Percentiles rank a stretch among this genome's conserved stretches.
Conservation (phyloP, 2,113 vertebrate genomes). For the Spilogale gracilis region DNA sequence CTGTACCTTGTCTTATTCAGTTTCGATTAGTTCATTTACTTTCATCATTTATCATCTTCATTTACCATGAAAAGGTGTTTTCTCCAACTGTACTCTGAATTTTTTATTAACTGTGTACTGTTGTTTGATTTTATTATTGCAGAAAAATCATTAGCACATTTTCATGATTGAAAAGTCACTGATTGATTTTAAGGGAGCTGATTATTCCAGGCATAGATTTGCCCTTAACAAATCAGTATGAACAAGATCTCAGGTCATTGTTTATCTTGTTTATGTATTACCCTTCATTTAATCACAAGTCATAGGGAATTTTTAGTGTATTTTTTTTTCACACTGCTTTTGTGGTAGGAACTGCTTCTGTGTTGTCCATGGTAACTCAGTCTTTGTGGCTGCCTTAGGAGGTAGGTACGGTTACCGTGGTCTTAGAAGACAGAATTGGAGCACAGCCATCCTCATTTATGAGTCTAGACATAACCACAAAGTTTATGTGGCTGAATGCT, state of each 20-base stretch:
- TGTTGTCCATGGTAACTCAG: background rate
- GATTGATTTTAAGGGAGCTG: background rate
- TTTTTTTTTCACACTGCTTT: background rate
- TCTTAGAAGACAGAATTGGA: background rate
- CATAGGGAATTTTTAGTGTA: background rate
- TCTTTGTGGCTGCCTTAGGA: background rate
- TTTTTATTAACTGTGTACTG: background rate
- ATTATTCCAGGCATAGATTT: background rate
- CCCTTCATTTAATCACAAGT: background rate
- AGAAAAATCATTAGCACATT: background rate
- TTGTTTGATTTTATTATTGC: constrained; percentile 3
- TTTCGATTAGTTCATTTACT: background rate
- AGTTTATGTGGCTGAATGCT: background rate
- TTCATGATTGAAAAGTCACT: background rate
- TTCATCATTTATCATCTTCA: background rate
- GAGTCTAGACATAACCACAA: background rate
- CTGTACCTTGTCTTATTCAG: background rate
- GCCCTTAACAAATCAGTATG: background rate
- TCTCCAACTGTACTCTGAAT: background rate
- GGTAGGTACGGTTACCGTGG: background rate
- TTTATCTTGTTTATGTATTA: background rate
- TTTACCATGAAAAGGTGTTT: background rate
- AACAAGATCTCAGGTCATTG: background rate
- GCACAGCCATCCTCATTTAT: background rate
- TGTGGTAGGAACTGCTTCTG: background rate